Evolutionary conservation across 2,888 invertebrate genomes (phyloP).

Genomic region (Noctuana brunneofusca): DNA sequence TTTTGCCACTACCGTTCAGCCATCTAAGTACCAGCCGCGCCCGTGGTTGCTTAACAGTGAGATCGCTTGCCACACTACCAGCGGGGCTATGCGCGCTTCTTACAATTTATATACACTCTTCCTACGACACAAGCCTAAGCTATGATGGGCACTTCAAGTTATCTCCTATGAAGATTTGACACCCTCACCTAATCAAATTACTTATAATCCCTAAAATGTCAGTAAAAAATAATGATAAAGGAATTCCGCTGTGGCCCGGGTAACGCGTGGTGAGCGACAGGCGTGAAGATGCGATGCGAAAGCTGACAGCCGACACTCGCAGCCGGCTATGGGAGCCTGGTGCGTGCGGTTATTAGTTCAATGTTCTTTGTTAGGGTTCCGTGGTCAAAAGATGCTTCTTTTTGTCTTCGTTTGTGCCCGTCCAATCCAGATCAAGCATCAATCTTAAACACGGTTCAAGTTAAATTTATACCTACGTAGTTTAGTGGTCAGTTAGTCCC

Average conservation of each 20-base stretch:
- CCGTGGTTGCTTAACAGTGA: too few relatives aligned
- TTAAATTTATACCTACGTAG: too few relatives aligned
- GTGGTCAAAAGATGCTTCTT: too few relatives aligned
- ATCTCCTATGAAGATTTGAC: neutral
- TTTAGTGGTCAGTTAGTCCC: too few relatives aligned
- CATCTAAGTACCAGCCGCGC: too few relatives aligned
- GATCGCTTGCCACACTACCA: too few relatives aligned
- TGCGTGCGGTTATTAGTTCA: constrained; percentile 25
- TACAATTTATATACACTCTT: too few relatives aligned
- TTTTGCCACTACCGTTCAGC: too few relatives aligned
- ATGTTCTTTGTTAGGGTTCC: constrained; percentile 1
- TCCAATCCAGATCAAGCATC: too few relatives aligned
- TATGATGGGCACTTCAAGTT: neutral
- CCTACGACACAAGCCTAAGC: neutral
- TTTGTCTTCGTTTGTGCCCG: too few relatives aligned
- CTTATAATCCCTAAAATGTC: constrained; percentile 28
- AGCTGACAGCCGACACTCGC: constrained; percentile 41
- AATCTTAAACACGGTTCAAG: too few relatives aligned
- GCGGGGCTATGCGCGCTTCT: too few relatives aligned
- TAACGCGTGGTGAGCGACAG: constrained; percentile 53
- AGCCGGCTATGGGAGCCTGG: constrained; percentile 30
- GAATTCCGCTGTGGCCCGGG: constrained; percentile 40
- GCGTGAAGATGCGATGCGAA: constrained; percentile 49
- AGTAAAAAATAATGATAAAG: constrained; percentile 17
- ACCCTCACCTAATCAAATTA: constrained; percentile 12